Conservation (phyloP, 2,888 invertebrate genomes). For the Drosophila pegasa region DNA sequence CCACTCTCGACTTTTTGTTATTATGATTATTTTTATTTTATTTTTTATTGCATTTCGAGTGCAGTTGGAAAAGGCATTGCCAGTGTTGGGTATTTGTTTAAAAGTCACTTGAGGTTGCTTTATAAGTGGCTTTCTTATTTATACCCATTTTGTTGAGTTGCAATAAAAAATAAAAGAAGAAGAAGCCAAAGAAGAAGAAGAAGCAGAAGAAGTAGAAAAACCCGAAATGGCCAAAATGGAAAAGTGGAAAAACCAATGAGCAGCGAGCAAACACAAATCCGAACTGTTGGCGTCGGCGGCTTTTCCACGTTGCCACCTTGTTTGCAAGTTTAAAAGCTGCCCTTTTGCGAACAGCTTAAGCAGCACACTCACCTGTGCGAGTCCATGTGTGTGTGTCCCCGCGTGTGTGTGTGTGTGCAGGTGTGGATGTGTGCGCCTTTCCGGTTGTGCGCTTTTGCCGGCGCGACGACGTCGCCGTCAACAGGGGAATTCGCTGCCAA, state of each 20-base stretch:
- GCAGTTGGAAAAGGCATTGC: conserved; percentile 8
- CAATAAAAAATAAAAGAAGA: conserved; percentile 22
- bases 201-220: not conserved
- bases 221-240: conserved; percentile 26
- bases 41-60: conserved; percentile 14
- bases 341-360: conserved; percentile 58
- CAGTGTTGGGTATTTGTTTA: conserved; percentile 42
- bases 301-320: conserved; percentile 74
- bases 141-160: conserved; percentile 48
- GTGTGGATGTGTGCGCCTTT: conserved; percentile 55
- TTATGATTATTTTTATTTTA: not conserved
- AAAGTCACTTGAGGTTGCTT: conserved; percentile 45
- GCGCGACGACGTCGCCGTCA: conserved; percentile 52
- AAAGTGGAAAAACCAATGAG: conserved; percentile 60
- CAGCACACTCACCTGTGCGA: conserved; percentile 19
- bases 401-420: conserved; percentile 26
- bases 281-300: conserved; percentile 63
- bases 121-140: conserved; percentile 64
- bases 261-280: conserved; percentile 65
- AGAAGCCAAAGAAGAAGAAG: not conserved
- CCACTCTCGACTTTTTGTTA: not conserved
- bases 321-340: conserved; percentile 70
- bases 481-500: conserved; percentile 61
- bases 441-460: conserved; percentile 65
- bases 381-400: conserved; percentile 10